A percentile compares a stretch with the other conserved stretches of the same genome.
Evolutionary conservation across 2,888 invertebrate genomes (phyloP).

Genomic region (Oxystoma pomonae): DNA sequence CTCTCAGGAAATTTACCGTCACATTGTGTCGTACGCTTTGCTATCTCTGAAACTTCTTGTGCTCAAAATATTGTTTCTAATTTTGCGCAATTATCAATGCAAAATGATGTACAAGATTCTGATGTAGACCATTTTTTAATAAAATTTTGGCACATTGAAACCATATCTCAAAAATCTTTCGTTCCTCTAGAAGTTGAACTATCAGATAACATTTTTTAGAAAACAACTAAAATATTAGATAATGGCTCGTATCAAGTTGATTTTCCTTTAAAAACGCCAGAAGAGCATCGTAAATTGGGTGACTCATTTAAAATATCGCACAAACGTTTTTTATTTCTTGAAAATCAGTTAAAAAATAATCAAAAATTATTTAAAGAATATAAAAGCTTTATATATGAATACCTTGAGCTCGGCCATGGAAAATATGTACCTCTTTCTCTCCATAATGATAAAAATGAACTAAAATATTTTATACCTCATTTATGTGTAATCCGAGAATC

Average conservation of each 20-base stretch:
- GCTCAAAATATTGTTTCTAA: not conserved
- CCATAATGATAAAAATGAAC: not conserved
- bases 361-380: slow-evolving; percentile 5
- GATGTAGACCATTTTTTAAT: not conserved
- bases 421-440: slow-evolving; percentile 6
- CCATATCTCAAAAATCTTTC: slow-evolving; percentile 7
- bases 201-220: slow-evolving; percentile 11
- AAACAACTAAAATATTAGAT: slow-evolving; percentile 7
- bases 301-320: slow-evolving; percentile 10
- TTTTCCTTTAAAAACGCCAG: slow-evolving; percentile 15
- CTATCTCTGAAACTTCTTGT: not conserved
- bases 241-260: slow-evolving; percentile 18
- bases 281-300: slow-evolving; percentile 11
- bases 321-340: slow-evolving; percentile 11
- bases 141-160: slow-evolving; percentile 21
- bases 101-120: not conserved
- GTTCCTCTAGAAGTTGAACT: slow-evolving; percentile 13
- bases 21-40: not conserved
- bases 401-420: slow-evolving; percentile 11
- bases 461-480: slow-evolving; percentile 19
- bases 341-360: slow-evolving; percentile 9
- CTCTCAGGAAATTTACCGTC: slow-evolving; percentile 12
- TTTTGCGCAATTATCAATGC: not conserved
- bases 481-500: slow-evolving; percentile 14
- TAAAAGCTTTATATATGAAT: slow-evolving; percentile 14